Percentiles rank a stretch among this genome's conserved stretches.
Conservation (phyloP, 2,888 invertebrate species). For the Leucozona laternaria region DNA sequence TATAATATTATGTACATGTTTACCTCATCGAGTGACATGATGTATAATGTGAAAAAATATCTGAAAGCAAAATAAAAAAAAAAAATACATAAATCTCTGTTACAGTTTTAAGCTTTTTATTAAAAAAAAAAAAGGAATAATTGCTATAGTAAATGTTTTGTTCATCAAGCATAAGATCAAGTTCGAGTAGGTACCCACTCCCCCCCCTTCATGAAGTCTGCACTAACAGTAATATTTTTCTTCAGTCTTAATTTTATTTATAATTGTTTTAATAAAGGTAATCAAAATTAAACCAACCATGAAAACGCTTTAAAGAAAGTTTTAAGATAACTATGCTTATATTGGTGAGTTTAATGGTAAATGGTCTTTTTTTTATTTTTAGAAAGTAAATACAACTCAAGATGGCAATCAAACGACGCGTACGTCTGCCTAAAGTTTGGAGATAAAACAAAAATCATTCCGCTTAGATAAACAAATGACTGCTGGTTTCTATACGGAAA, state of each 20-base stretch:
- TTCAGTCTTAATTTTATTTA: background rate
- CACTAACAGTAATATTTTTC: background rate
- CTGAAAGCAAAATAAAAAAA: slow-evolving; percentile 76
- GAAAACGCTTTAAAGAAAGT: background rate
- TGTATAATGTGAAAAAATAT: slow-evolving; percentile 69
- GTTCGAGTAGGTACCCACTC: background rate
- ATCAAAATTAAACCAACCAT: background rate
- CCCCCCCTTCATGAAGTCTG: background rate
- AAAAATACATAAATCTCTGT: background rate
- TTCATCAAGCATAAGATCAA: slow-evolving; percentile 3
- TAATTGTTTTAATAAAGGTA: background rate
- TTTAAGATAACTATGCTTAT: no score
- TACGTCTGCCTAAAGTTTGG: no score
- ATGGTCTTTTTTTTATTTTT: no score
- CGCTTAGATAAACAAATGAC: no score
- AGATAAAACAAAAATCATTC: no score
- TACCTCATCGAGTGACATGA: slow-evolving; percentile 81
- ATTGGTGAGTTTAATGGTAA: no score
- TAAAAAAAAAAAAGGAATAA: background rate
- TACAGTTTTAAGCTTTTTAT: background rate
- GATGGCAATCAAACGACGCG: no score
- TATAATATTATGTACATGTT: slow-evolving; percentile 52
- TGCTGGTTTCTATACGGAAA: no score
- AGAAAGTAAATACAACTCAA: no score
- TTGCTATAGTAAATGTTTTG: background rate